Evolutionary conservation across 2,113 vertebrate genomes (phyloP).

Genomic region (Apaloderma vittatum): DNA sequence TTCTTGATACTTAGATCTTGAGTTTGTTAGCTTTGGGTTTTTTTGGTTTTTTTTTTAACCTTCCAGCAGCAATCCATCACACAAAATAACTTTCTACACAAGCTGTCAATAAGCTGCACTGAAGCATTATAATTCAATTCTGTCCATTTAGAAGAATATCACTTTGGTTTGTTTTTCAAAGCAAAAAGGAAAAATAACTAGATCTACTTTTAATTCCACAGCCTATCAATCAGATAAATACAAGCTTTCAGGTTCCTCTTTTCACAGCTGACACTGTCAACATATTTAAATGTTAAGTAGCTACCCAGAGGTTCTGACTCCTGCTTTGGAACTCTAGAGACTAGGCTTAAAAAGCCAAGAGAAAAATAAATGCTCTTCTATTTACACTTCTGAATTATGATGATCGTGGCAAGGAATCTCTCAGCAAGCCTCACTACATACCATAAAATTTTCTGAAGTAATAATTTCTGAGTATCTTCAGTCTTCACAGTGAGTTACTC

Average conservation of each 20-base stretch:
- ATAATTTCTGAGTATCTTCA: slow-evolving; percentile 40
- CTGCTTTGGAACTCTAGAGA: slow-evolving; percentile 15
- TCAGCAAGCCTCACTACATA: background rate
- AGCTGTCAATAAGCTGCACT: slow-evolving; percentile 2
- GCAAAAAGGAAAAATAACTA: background rate
- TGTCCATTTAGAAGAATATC: background rate
- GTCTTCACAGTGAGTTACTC: slow-evolving; percentile 47
- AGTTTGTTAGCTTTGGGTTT: background rate
- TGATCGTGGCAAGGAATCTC: background rate
- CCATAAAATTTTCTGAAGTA: slow-evolving; percentile 17
- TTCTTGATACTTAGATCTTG: background rate
- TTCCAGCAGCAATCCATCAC: background rate
- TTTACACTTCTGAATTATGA: slow-evolving; percentile 36
- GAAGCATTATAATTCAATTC: slow-evolving; percentile 1
- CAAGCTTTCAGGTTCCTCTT: background rate
- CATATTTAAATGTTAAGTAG: slow-evolving; percentile 38
- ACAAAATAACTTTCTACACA: slow-evolving; percentile 2
- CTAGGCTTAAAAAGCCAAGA: background rate
- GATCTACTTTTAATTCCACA: slow-evolving; percentile 9
- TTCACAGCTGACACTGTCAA: background rate
- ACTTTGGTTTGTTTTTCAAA: background rate
- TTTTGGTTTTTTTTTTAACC: background rate
- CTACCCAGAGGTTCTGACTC: slow-evolving; percentile 19
- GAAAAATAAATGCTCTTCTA: slow-evolving; percentile 47
- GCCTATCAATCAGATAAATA: background rate